Conservation (phyloP, 2,888 invertebrate species). For the Drosophila neonasuta region DNA sequence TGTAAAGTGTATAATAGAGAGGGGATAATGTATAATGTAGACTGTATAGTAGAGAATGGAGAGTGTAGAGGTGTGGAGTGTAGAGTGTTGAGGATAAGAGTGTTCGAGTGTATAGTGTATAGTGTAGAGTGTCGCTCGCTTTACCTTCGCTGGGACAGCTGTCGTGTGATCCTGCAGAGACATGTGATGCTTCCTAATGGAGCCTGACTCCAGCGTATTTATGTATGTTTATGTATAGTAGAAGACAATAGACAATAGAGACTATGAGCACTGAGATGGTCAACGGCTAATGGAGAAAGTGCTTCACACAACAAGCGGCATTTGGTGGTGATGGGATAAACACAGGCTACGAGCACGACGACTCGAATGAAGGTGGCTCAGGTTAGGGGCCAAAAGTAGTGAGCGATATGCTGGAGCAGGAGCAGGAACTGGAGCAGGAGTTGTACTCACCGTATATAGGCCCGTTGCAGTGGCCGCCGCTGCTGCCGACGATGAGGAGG, state of each 20-base stretch:
- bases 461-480: conserved; percentile 79
- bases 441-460: conserved; percentile 84
- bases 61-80: too few species aligned
- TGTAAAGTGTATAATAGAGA: too few species aligned
- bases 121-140: conserved; percentile 1
- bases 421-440: too few species aligned
- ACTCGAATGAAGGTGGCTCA: too few species aligned
- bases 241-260: background rate
- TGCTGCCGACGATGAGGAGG: conserved; percentile 82
- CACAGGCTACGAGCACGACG: too few species aligned
- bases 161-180: conserved; percentile 7
- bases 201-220: conserved; percentile 33
- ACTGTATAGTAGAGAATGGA: too few species aligned
- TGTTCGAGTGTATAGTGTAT: background rate
- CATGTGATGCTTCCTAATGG: conserved; percentile 11
- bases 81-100: background rate
- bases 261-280: too few species aligned
- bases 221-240: background rate
- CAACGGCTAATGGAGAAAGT: too few species aligned
- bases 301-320: too few species aligned
- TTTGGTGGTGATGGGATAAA: too few species aligned
- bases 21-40: too few species aligned
- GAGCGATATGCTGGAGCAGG: background rate
- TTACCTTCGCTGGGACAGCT: conserved; percentile 14
- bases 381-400: too few species aligned